These are phyloP conservation scores for Latrodectus hesperus DNA, from an alignment of 2,888 invertebrate species.

Conservation along the genomic window DNA sequence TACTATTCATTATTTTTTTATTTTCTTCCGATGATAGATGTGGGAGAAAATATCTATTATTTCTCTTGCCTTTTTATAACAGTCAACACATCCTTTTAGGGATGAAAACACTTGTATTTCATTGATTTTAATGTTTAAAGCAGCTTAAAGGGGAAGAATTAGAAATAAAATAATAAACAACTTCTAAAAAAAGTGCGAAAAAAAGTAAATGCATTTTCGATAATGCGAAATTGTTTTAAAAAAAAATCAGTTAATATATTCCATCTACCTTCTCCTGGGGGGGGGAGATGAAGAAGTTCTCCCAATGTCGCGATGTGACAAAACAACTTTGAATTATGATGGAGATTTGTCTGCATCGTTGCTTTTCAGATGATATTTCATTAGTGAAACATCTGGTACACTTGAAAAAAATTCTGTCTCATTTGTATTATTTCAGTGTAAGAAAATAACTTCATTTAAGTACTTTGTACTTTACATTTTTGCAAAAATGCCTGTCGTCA, in stretches of 20 bases:
- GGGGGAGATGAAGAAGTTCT: neutral
- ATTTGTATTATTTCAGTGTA: too few species aligned
- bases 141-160: neutral
- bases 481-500: too few species aligned
- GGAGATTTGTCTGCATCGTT: constrained; percentile 1
- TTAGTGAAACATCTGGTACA: too few species aligned
- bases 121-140: constrained; percentile 14
- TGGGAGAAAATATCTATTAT: constrained; percentile 24
- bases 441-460: too few species aligned
- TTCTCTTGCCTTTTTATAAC: constrained; percentile 30
- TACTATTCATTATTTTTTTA: neutral
- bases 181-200: constrained; percentile 6
- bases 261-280: neutral
- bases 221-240: constrained; percentile 50
- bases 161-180: neutral
- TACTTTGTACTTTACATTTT: too few species aligned
- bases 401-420: too few species aligned
- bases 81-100: constrained; percentile 15
- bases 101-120: constrained; percentile 19
- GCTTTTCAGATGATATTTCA: neutral
- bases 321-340: constrained; percentile 5
- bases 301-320: neutral
- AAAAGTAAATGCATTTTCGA: constrained; percentile 52
- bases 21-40: constrained; percentile 13
- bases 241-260: constrained; percentile 55